phyloP scores from a whole-genome alignment of 2,113 vertebrate genomes.

The Semnornis frantzii region DNA sequence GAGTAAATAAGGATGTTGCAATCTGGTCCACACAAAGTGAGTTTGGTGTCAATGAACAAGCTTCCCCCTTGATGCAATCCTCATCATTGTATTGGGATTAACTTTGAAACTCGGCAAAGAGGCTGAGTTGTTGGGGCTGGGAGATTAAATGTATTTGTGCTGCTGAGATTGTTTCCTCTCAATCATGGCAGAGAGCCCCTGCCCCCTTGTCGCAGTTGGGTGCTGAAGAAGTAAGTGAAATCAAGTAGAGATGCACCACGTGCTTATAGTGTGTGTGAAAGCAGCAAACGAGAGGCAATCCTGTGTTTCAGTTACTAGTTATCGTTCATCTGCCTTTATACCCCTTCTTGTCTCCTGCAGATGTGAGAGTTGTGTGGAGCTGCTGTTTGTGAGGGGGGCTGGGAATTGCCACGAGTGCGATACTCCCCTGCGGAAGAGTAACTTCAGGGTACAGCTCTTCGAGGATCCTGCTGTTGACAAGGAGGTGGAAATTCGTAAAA shows the following conservation, averaged over 20 bases:
- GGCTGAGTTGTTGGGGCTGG: neutral
- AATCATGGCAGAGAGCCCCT: neutral
- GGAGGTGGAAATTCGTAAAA: constrained; percentile 98
- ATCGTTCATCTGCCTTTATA: neutral
- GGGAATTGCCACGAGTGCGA: constrained; percentile 95
- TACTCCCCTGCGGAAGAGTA: constrained; percentile 92
- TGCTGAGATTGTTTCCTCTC: neutral
- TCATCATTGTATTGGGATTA: neutral
- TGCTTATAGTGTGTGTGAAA: neutral
- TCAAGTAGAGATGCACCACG: neutral
- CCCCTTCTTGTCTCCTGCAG: constrained; percentile 59
- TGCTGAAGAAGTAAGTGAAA: neutral
- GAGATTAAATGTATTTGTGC: neutral
- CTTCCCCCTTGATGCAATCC: neutral
- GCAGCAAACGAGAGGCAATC: neutral
- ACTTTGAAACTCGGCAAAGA: neutral
- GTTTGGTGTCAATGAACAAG: neutral
- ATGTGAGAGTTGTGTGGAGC: constrained; percentile 97
- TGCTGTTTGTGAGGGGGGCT: constrained; percentile 95
- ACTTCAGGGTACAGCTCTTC: constrained; percentile 96
- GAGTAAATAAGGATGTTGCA: neutral
- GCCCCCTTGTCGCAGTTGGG: neutral
- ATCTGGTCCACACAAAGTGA: neutral
- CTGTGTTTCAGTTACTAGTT: neutral
- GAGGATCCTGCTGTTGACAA: constrained; percentile 96